Percentiles rank a stretch among this genome's conserved stretches.
Conservation (phyloP, 2,113 vertebrate species). For the Todiramphus chloris region DNA sequence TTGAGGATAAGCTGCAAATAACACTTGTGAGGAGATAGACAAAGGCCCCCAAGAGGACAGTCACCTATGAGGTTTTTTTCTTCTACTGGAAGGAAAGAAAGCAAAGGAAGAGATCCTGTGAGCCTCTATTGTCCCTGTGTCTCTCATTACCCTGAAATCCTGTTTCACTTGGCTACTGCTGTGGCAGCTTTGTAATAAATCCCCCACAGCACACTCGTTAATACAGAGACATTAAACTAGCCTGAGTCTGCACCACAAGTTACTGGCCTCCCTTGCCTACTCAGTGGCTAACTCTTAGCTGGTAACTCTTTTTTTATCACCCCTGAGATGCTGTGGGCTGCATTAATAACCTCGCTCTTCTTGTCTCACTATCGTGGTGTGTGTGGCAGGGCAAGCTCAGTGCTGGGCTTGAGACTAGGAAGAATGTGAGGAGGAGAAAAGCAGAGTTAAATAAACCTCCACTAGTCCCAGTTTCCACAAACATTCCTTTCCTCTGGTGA, state of each 20-base stretch:
- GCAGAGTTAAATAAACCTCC: neutral
- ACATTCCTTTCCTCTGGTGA: conserved; percentile 47
- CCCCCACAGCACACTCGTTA: neutral
- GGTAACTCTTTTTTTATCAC: neutral
- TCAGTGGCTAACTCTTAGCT: neutral
- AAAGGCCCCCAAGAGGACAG: neutral
- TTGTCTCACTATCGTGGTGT: accelerated
- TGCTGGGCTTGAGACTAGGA: neutral
- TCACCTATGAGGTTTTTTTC: neutral
- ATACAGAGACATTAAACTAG: neutral
- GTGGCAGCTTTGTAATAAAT: neutral
- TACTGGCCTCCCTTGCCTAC: neutral
- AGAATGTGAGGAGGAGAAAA: neutral
- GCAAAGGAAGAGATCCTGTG: neutral
- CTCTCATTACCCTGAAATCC: neutral
- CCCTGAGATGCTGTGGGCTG: neutral
- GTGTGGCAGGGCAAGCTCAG: neutral
- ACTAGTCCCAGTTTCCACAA: conserved; percentile 27
- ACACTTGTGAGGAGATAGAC: neutral
- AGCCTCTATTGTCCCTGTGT: accelerated
- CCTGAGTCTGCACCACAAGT: neutral
- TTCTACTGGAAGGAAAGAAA: neutral
- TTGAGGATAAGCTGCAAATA: neutral
- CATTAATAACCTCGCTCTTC: neutral
- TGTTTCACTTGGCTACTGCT: neutral